Conservation (phyloP, 2,113 vertebrate genomes). For the Apteryx owenii region DNA sequence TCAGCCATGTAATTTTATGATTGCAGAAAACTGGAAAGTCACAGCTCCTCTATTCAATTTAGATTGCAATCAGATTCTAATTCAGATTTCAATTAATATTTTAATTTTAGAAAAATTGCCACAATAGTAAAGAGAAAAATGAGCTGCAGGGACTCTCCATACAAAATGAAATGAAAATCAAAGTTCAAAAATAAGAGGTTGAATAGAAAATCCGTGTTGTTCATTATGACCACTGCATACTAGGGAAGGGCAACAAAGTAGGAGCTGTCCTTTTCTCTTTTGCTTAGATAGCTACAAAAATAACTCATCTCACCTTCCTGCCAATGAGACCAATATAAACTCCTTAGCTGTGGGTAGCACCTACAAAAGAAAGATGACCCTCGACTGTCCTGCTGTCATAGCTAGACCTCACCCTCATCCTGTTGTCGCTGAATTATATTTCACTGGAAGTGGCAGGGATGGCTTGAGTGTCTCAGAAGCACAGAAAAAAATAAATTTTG, state of each 20-base stretch:
- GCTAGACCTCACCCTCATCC: not conserved
- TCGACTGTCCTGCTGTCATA: not conserved
- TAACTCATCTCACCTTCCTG: not conserved
- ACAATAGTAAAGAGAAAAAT: conserved; percentile 23
- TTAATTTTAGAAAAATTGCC: conserved; percentile 44
- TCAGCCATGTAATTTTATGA: conserved; percentile 50
- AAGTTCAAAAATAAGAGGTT: not conserved
- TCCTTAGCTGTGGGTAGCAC: rapidly evolving
- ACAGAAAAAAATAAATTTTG: not conserved
- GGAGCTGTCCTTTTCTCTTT: not conserved
- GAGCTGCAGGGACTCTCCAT: not conserved
- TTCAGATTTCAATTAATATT: conserved; percentile 70
- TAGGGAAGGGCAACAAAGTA: not conserved
- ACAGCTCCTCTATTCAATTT: conserved; percentile 49
- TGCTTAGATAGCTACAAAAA: not conserved
- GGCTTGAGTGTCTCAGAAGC: not conserved
- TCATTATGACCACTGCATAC: not conserved
- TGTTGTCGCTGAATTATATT: not conserved
- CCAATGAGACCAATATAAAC: not conserved
- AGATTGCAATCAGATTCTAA: conserved; percentile 73
- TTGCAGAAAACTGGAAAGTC: conserved; percentile 40
- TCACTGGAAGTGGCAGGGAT: not conserved
- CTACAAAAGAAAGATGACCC: not conserved
- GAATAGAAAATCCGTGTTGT: not conserved
- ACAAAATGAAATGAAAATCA: conserved; percentile 32